Evolutionary conservation across 2,113 vertebrate genomes (phyloP).

Genomic region (Turdus rufiventris): DNA sequence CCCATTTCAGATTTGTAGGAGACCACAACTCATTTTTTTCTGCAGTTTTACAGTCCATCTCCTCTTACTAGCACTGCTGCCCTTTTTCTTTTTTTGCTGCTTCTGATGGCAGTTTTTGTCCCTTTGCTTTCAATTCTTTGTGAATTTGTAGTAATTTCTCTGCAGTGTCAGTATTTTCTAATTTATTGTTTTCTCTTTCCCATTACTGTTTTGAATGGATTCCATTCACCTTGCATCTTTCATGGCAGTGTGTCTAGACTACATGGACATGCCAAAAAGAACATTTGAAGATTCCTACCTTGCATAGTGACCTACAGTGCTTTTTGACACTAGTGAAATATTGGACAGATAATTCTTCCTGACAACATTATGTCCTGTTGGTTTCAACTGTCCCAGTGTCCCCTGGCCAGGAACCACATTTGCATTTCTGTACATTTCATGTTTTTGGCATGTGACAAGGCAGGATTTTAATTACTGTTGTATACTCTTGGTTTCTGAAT

Average conservation of each 20-base stretch:
- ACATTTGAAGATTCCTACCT: background rate
- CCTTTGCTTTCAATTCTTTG: background rate
- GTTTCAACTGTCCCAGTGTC: background rate
- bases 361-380: background rate
- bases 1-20: background rate
- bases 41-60: background rate
- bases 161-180: background rate
- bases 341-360: background rate
- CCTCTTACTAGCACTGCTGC: background rate
- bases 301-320: background rate
- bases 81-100: background rate
- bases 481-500: background rate
- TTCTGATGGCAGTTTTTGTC: background rate
- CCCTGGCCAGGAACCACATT: background rate
- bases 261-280: background rate
- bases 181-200: background rate
- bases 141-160: background rate
- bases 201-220: background rate
- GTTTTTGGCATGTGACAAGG: background rate
- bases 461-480: background rate
- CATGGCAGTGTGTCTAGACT: background rate
- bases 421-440: background rate
- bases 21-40: background rate
- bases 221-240: background rate
- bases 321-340: background rate